phyloP scores from a whole-genome alignment of 2,888 invertebrate species.

The Cynaeus angustus region DNA sequence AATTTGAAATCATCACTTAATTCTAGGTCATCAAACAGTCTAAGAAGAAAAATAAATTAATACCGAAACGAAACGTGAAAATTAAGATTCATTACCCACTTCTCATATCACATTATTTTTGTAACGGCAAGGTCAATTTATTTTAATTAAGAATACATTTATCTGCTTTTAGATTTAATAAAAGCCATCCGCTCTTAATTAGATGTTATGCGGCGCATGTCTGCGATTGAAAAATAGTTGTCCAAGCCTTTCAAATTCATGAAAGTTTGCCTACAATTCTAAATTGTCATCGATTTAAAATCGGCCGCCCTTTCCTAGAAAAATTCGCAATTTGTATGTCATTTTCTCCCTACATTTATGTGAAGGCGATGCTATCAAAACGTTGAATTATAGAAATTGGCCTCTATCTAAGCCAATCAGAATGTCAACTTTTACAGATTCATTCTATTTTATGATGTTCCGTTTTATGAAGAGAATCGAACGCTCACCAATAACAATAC shows the following conservation, averaged over 20 bases:
- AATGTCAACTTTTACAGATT: slow-evolving; percentile 20
- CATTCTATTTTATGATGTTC: slow-evolving; percentile 24
- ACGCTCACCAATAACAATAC: slow-evolving; percentile 9
- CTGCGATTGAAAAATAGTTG: not conserved
- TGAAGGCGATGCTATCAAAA: slow-evolving; percentile 11
- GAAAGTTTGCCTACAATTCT: not conserved
- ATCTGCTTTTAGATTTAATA: slow-evolving; percentile 5
- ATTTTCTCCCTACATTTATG: slow-evolving; percentile 8
- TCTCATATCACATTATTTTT: not conserved
- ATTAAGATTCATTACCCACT: too few species aligned
- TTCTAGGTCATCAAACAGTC: too few species aligned
- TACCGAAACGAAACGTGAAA: too few species aligned
- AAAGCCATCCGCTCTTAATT: not conserved
- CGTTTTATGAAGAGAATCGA: slow-evolving; percentile 8
- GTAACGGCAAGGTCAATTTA: not conserved
- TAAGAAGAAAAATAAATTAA: too few species aligned
- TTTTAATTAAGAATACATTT: slow-evolving; percentile 5
- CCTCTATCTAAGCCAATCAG: slow-evolving; percentile 11
- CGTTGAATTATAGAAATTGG: slow-evolving; percentile 19
- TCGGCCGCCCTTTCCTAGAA: not conserved
- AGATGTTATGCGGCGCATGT: not conserved
- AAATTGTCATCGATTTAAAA: slow-evolving; percentile 13
- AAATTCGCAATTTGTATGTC: slow-evolving; percentile 18
- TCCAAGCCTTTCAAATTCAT: too few species aligned
- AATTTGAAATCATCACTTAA: too few species aligned